Conservation (phyloP, 2,797 vertebrate genomes). For the Melanogrammus aeglefinus region DNA sequence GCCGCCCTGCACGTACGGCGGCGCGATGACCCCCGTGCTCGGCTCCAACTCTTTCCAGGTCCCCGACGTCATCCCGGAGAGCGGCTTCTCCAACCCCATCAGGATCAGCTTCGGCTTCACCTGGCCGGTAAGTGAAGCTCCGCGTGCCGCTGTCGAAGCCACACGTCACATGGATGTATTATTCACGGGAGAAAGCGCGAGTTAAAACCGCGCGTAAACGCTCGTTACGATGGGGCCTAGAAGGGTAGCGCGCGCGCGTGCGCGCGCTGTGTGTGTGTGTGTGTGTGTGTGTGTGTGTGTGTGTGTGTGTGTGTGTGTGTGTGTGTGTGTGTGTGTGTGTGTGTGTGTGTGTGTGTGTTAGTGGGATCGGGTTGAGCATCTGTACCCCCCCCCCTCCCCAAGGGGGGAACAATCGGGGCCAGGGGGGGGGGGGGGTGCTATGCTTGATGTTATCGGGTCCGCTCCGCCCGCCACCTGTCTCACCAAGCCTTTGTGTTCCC, state of each 20-base stretch:
- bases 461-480: not conserved
- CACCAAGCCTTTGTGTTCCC: conserved; percentile 46
- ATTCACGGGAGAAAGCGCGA: not conserved
- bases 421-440: conserved; percentile 5
- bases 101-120: conserved; percentile 94
- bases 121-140: conserved; percentile 86
- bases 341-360: not conserved
- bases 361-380: conserved; percentile 40
- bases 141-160: not conserved
- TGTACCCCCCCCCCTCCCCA: conserved; percentile 3
- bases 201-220: conserved; percentile 46
- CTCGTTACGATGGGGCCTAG: not conserved
- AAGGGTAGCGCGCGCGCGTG: not conserved
- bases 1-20: conserved; percentile 94
- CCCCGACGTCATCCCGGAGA: conserved; percentile 83
- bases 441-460: conserved; percentile 46
- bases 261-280: too few species aligned
- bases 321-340: too few species aligned
- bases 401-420: not conserved
- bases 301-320: too few species aligned
- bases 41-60: conserved; percentile 94
- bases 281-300: too few species aligned
- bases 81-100: conserved; percentile 87
- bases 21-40: conserved; percentile 86
- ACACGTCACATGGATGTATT: not conserved